phyloP scores from a whole-genome alignment of 30 jellyfish, hydroid and myxozoan genomes.

The Hydra vulgaris region DNA sequence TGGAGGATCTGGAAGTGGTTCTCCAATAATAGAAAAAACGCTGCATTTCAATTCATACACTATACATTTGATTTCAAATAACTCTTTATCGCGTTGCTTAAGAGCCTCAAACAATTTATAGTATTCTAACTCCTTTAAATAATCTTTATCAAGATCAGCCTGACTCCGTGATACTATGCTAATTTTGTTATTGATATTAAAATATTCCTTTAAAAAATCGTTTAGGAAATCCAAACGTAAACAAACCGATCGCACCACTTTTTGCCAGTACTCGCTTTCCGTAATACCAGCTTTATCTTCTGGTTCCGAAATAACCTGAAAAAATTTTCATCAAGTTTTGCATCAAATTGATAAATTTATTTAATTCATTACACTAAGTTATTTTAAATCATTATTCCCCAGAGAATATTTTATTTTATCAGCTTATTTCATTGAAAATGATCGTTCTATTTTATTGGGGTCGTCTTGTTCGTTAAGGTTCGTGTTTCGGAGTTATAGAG shows the following conservation, averaged over 20 bases:
- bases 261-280: conserved; percentile 34
- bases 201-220: conserved; percentile 34
- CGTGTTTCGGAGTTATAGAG: too few species aligned
- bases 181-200: conserved; percentile 1
- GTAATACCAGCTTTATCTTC: conserved; percentile 59
- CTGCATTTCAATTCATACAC: conserved; percentile 20
- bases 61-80: conserved; percentile 29
- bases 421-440: too few species aligned
- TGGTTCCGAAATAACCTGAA: conserved; percentile 47
- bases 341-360: too few species aligned
- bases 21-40: conserved; percentile 2
- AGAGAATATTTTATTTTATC: too few species aligned
- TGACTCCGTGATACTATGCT: background rate
- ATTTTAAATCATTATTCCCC: too few species aligned
- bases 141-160: conserved; percentile 5
- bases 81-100: conserved; percentile 33
- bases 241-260: conserved; percentile 28
- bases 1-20: conserved; percentile 8
- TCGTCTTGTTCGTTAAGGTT: too few species aligned
- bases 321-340: background rate
- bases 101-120: conserved; percentile 15
- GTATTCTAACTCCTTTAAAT: conserved; percentile 14
- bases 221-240: conserved; percentile 36
- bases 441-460: too few species aligned
- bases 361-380: too few species aligned